Percentiles rank a stretch among this genome's conserved stretches.
These are phyloP conservation scores for Toxotes chatareus DNA, from an alignment of 2,113 vertebrate species.

Conservation along the genomic window DNA sequence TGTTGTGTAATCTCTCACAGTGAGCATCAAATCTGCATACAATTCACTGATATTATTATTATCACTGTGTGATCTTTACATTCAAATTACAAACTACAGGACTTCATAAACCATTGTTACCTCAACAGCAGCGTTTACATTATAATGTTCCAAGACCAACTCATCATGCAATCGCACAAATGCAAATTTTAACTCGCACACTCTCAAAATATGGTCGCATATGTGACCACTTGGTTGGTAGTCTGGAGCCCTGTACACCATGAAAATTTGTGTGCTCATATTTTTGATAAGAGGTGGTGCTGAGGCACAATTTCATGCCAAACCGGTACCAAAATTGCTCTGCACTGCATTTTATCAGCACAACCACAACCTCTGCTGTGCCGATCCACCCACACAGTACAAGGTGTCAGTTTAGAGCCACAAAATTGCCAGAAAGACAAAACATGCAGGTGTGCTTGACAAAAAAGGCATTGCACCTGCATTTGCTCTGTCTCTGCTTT, in stretches of 20 bases:
- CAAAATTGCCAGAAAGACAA: constrained; percentile 18
- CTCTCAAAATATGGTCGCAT: too few species aligned
- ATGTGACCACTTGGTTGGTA: too few species aligned
- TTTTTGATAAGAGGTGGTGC: constrained; percentile 29
- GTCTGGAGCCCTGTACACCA: not conserved
- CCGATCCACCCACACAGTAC: constrained; percentile 28
- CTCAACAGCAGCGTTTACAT: too few species aligned
- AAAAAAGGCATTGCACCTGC: constrained; percentile 22
- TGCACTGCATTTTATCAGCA: constrained; percentile 31
- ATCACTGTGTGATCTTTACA: not conserved
- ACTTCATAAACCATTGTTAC: too few species aligned
- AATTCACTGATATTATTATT: not conserved
- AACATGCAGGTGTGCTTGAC: constrained; percentile 42
- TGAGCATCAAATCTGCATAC: too few species aligned
- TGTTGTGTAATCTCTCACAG: too few species aligned
- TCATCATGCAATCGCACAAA: too few species aligned
- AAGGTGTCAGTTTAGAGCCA: not conserved
- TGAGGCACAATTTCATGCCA: constrained; percentile 20
- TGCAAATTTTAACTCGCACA: too few species aligned
- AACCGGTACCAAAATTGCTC: constrained; percentile 26
- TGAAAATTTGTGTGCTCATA: not conserved
- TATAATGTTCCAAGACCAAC: too few species aligned
- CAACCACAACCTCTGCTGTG: constrained; percentile 35
- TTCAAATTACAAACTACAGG: too few species aligned
- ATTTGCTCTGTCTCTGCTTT: constrained; percentile 29